phyloP scores from a whole-genome alignment of 2,113 vertebrate genomes.

The Tychaedon coryphoeus region DNA sequence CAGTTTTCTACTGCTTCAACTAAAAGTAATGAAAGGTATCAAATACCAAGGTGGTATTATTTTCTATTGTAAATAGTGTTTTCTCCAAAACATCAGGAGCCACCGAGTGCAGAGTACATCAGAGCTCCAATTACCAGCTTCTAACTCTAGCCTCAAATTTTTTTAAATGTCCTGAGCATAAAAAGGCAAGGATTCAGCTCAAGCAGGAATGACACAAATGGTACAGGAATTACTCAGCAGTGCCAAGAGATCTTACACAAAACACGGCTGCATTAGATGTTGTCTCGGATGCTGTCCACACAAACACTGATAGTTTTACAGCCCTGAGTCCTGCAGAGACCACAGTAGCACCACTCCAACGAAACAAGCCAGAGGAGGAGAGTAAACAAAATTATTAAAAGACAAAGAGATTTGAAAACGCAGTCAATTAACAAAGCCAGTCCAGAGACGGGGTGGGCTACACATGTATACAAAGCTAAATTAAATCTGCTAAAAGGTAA shows the following conservation, averaged over 20 bases:
- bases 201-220: not conserved
- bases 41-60: not conserved
- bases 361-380: not conserved
- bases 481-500: not conserved
- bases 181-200: not conserved
- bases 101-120: not conserved
- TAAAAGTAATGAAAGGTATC: not conserved
- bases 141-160: not conserved
- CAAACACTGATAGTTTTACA: not conserved
- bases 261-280: not conserved
- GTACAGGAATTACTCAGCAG: not conserved
- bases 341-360: not conserved
- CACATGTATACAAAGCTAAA: not conserved
- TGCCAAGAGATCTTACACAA: not conserved
- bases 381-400: not conserved
- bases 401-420: not conserved
- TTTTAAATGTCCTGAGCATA: not conserved
- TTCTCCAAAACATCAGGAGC: not conserved
- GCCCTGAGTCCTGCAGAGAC: not conserved
- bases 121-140: not conserved
- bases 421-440: not conserved
- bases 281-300: not conserved
- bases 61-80: not conserved
- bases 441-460: not conserved
- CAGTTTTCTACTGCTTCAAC: not conserved